Base-by-base conservation (phyloP, 2,888 invertebrate species). In the Chamaedrilus cognettii region DNA sequence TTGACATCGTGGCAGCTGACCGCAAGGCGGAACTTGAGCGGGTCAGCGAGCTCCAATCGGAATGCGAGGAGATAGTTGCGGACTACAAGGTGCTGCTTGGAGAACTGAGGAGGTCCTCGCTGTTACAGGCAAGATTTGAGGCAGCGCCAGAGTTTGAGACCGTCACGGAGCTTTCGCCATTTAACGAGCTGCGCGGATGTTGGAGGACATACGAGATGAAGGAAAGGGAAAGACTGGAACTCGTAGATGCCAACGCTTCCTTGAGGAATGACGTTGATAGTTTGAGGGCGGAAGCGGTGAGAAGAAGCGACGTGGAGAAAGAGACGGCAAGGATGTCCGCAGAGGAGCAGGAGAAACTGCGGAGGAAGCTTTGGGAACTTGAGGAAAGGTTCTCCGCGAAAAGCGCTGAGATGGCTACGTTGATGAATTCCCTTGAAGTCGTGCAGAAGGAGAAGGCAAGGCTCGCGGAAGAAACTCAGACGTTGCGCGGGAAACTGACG, bases 81-180 rank as follows among this genome's bases (percentile, higher is more conserved):
- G 62, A 62, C 49, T 62, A 62, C 62, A 51, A 51, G 51, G 3
- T 5, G 2, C n/a, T 62, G 28, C 23, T 60, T 1, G 15, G 34
- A 5, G 60, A 60, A 26, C 28, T 60, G 30, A 42, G 42, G 19
- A 34, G 7, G 11, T 49, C 26, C 34, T 42, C 42, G 11, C 19
- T 42, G 19, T 15, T 42, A 19, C 11, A 19, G 19, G 42, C 42
- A 42, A 42, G 42, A 15, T 42, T 42, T 42, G 42, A 23, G 28
- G 42, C 3, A 28, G 23, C n/a, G 35, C 28, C 26, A 11, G 33
- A 58, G 23, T 42, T 60, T 3, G 42, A 60, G 42, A n/a, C 26
- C 15, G 42, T 35, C 7, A 35, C 3, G 30, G 26, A 60, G 11
- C 30, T 19, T 30, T 35, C 28, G 2, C 49, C 60, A n/a, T 60